Conservation (phyloP, 2,888 invertebrate genomes). For the Panopea generosa region DNA sequence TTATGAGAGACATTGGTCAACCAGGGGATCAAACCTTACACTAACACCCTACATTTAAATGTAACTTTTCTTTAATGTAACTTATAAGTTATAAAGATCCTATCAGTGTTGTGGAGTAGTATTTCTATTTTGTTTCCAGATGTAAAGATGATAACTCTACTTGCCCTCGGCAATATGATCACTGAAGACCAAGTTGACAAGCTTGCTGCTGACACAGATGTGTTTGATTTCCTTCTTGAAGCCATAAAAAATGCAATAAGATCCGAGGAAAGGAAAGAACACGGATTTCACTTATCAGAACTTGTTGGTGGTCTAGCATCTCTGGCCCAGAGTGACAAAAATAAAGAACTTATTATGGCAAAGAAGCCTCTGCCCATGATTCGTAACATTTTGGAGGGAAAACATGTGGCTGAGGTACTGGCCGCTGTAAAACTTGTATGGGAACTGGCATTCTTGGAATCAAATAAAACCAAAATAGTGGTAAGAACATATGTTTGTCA, state of each 20-base stretch:
- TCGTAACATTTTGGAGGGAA: slow-evolving; percentile 49
- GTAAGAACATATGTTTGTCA: slow-evolving; percentile 47
- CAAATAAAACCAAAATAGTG: slow-evolving; percentile 67
- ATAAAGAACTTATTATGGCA: slow-evolving; percentile 70
- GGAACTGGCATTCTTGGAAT: slow-evolving; percentile 72
- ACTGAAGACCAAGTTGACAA: slow-evolving; percentile 73
- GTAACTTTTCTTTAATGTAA: too few species aligned
- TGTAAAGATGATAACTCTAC: slow-evolving; percentile 70
- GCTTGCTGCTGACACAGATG: slow-evolving; percentile 65
- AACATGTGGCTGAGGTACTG: slow-evolving; percentile 56
- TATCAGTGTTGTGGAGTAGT: too few species aligned
- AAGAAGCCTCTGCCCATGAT: slow-evolving; percentile 55
- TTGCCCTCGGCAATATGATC: slow-evolving; percentile 74
- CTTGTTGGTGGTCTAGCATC: slow-evolving; percentile 71
- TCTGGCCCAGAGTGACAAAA: slow-evolving; percentile 73
- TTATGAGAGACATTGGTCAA: too few species aligned
- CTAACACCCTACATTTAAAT: too few species aligned
- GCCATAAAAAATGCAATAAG: slow-evolving; percentile 61
- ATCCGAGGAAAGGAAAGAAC: slow-evolving; percentile 53
- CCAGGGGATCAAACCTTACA: too few species aligned
- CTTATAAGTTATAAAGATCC: too few species aligned
- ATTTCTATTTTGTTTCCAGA: too few species aligned
- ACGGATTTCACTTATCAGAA: slow-evolving; percentile 73
- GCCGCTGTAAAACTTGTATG: slow-evolving; percentile 67
- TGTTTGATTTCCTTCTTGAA: slow-evolving; percentile 70